Percentiles rank a stretch among this genome's conserved stretches.
These are phyloP conservation scores for Agrotis ipsilon DNA, from an alignment of 2,888 invertebrate species.

Conservation along the genomic window DNA sequence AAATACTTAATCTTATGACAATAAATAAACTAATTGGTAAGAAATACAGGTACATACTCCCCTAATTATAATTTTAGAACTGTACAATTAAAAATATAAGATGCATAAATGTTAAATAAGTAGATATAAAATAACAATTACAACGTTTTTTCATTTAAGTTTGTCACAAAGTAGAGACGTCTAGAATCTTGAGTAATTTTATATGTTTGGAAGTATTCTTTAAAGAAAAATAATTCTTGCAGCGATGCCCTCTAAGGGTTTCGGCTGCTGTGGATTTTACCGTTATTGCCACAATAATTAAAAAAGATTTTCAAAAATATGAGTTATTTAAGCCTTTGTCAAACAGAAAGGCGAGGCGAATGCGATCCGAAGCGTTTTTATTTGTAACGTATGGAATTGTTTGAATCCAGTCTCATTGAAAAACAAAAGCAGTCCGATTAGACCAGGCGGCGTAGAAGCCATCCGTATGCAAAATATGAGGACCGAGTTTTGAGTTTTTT, in stretches of 20 bases:
- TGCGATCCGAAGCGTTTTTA: no score
- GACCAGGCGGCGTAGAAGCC: no score
- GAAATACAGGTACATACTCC: constrained; percentile 69
- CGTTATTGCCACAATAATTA: no score
- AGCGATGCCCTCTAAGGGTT: background rate
- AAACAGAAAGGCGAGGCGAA: no score
- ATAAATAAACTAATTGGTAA: constrained; percentile 69
- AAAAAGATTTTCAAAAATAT: background rate
- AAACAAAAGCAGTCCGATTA: no score
- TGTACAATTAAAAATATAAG: constrained; percentile 40
- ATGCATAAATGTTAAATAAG: constrained; percentile 7
- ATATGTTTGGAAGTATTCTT: background rate
- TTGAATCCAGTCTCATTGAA: no score
- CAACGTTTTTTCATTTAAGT: background rate
- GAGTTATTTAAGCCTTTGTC: no score
- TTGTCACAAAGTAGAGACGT: background rate
- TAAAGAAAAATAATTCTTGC: background rate
- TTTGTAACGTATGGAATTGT: no score
- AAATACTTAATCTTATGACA: constrained; percentile 46
- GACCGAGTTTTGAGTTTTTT: no score
- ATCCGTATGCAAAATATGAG: no score
- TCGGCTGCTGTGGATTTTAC: background rate
- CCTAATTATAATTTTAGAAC: constrained; percentile 42
- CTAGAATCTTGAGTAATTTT: background rate
- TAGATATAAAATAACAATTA: background rate